Evolutionary conservation across 2,797 vertebrate genomes (phyloP).

Genomic region (Prunella strophiata): DNA sequence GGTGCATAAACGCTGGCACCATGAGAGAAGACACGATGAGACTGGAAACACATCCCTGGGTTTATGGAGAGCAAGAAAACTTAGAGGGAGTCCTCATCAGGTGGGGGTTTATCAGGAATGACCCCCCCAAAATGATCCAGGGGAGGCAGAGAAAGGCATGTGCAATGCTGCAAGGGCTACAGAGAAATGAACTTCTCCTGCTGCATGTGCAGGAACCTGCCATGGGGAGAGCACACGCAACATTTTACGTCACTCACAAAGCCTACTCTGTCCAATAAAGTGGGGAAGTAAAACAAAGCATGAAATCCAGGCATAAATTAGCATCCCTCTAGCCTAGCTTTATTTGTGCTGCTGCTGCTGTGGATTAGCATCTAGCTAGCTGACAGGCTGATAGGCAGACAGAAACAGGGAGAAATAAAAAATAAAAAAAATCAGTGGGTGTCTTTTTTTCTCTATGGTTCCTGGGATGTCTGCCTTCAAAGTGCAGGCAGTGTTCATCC

Average conservation of each 20-base stretch:
- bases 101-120: not conserved
- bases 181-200: conserved; percentile 39
- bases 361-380: conserved; percentile 64
- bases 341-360: conserved; percentile 63
- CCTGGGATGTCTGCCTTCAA: conserved; percentile 42
- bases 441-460: conserved; percentile 46
- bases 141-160: not conserved
- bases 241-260: conserved; percentile 66
- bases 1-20: conserved; percentile 37
- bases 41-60: conserved; percentile 33
- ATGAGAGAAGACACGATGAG: not conserved
- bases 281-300: conserved; percentile 62
- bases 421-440: conserved; percentile 23
- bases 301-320: conserved; percentile 68
- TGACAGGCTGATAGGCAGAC: conserved; percentile 66
- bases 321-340: conserved; percentile 64
- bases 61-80: not conserved
- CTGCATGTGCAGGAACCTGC: conserved; percentile 59
- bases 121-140: not conserved
- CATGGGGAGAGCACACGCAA: conserved; percentile 45
- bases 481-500: conserved; percentile 53
- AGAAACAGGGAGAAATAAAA: conserved; percentile 53
- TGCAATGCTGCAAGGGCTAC: not conserved
- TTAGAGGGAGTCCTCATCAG: not conserved
- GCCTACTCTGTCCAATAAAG: conserved; percentile 66